Conservation (phyloP, 2,113 vertebrate genomes). For the Brevimyrus niger region DNA sequence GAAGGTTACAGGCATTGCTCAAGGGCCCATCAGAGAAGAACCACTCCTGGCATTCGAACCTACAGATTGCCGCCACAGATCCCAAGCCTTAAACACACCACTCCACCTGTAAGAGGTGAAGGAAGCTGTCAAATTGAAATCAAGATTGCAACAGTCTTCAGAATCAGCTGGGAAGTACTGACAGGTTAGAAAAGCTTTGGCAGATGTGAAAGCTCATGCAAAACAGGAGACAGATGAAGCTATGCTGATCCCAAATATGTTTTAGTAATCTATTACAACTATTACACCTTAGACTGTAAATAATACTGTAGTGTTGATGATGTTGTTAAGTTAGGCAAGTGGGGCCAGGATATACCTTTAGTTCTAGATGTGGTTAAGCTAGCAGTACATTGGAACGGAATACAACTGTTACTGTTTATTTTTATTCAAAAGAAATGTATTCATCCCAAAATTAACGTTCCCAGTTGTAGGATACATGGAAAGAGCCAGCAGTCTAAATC, state of each 20-base stretch:
- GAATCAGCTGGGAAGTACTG: not conserved
- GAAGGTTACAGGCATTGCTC: too few relatives aligned
- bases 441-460: not conserved
- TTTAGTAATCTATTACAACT: not conserved
- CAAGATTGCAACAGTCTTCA: not conserved
- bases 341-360: not conserved
- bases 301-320: not conserved
- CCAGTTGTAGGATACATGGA: not conserved
- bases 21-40: too few relatives aligned
- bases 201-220: not conserved
- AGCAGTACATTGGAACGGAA: not conserved
- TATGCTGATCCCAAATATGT: not conserved
- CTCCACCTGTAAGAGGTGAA: not conserved
- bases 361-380: not conserved
- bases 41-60: too few relatives aligned
- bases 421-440: not conserved
- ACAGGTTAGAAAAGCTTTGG: not conserved
- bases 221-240: not conserved
- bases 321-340: not conserved
- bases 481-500: not conserved
- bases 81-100: not conserved
- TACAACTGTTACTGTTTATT: not conserved
- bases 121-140: not conserved
- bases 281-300: not conserved
- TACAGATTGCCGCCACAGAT: too few relatives aligned